These are phyloP conservation scores for Embidobia sp. DNA, from an alignment of 2,888 invertebrate genomes.

Conservation along the genomic window DNA sequence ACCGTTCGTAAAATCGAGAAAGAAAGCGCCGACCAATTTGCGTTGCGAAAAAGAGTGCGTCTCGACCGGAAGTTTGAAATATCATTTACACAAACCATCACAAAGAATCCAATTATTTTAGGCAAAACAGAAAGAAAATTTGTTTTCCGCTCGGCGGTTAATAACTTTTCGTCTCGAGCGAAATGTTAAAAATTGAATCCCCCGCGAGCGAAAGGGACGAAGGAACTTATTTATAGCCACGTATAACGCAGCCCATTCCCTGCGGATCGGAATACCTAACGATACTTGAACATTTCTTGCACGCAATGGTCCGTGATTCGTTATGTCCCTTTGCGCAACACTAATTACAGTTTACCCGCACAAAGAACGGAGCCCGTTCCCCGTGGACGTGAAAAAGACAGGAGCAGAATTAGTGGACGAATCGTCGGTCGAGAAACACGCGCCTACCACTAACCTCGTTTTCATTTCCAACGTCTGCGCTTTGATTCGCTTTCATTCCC, in stretches of 20 bases:
- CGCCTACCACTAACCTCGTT: conserved; percentile 15
- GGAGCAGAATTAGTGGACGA: conserved; percentile 25
- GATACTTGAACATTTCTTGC: conserved; percentile 3
- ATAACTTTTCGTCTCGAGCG: too few species aligned
- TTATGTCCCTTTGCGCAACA: conserved; percentile 1
- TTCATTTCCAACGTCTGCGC: conserved; percentile 22
- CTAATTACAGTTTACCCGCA: conserved; percentile 31
- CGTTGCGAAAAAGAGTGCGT: too few species aligned
- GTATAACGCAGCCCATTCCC: not conserved
- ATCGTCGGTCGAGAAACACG: conserved; percentile 7
- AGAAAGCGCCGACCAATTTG: too few species aligned
- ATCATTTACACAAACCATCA: too few species aligned
- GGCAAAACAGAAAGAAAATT: too few species aligned
- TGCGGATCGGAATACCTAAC: not conserved
- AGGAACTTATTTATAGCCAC: not conserved
- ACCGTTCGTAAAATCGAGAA: too few species aligned
- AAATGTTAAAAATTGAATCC: too few species aligned
- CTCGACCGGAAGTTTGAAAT: too few species aligned
- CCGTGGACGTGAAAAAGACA: conserved; percentile 13
- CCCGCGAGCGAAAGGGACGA: not conserved
- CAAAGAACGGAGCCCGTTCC: conserved; percentile 6
- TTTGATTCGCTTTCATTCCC: conserved; percentile 35
- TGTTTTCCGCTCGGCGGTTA: too few species aligned
- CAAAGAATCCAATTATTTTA: too few species aligned
- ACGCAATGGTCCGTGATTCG: conserved; percentile 4